Evolutionary conservation across 2,797 vertebrate genomes (phyloP), one percentile per base, ranked within the genome.

Genomic region (Lutjanus argentimaculatus): DNA sequence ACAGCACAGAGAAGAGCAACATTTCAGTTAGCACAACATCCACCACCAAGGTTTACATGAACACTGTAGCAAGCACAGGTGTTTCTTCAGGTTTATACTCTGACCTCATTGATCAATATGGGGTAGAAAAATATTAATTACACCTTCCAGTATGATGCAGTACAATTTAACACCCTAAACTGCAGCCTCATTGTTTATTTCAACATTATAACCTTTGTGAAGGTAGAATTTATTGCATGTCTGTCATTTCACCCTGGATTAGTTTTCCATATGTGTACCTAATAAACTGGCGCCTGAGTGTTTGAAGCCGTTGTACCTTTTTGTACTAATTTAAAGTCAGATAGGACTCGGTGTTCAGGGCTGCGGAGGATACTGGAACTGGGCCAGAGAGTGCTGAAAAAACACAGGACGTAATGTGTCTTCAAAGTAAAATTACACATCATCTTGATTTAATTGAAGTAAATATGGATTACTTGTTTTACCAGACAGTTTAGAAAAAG

Each of bases 331-430:
- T 55, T 65, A 46, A 15, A 75, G 21, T 48, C 22, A 22, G 63
- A 15, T 6, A 43, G 22, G 56, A 25, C 52, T 63, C 16, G 49
- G n/a, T 9, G 36, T 10, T 22, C n/a, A 45, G 19, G 46, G 55
- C 40, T n/a, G 15, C n/a, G 49, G 67, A 22, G 61, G 45, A 51
- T 36, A 73, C 8, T 59, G 19, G 58, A 69, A 8, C 0, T 43
- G 15, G 46, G 45, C 55, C 55, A 53, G 16, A 17, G 3, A 21
- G 36, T 16, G 36, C 15, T 52, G 12, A 72, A 30, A 30, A 43
- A 67, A 25, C 45, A 67, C 7, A 74, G 78, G 30, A 63, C 51
- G 13, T 17, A 17, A 73, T 63, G 57, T 25, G 17, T 49, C 17
- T 74, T 73, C 49, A 56, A 30, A 72, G 8, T 8, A 67, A 62